Conservation (phyloP, 2,888 invertebrate genomes). For the Drosophila formosana region DNA sequence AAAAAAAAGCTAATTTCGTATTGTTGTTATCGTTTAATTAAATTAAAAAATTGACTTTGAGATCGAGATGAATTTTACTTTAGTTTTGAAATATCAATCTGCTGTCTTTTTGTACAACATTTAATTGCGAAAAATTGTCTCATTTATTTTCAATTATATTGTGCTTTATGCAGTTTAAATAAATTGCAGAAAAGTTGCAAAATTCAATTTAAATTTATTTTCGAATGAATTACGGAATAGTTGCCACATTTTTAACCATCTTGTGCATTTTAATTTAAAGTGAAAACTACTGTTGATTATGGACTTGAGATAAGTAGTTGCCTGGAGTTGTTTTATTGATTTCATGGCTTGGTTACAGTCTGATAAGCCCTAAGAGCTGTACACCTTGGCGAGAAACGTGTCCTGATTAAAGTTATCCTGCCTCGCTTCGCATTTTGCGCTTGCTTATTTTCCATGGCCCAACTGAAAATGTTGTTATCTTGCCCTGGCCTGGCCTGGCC, state of each 20-base stretch:
- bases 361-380: constrained; percentile 18
- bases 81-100: too few relatives aligned
- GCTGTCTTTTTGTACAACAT: too few relatives aligned
- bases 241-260: not conserved
- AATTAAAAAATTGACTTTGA: not conserved
- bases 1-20: not conserved
- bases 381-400: constrained; percentile 15
- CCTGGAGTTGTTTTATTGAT: not conserved
- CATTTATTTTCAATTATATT: too few relatives aligned
- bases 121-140: too few relatives aligned
- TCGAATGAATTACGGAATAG: not conserved
- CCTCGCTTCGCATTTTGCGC: constrained; percentile 26
- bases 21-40: not conserved
- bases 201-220: not conserved
- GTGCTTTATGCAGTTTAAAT: too few relatives aligned
- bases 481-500: not conserved
- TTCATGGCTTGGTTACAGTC: not conserved
- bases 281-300: constrained; percentile 1
- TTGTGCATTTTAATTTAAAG: not conserved
- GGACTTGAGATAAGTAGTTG: not conserved
- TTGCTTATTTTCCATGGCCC: constrained; percentile 13
- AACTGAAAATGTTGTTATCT: constrained; percentile 39
- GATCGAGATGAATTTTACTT: not conserved
- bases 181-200: not conserved
- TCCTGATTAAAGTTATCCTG: constrained; percentile 35